Evolutionary conservation across 2,888 invertebrate species (phyloP).

Genomic region (Campopleginae sp.): DNA sequence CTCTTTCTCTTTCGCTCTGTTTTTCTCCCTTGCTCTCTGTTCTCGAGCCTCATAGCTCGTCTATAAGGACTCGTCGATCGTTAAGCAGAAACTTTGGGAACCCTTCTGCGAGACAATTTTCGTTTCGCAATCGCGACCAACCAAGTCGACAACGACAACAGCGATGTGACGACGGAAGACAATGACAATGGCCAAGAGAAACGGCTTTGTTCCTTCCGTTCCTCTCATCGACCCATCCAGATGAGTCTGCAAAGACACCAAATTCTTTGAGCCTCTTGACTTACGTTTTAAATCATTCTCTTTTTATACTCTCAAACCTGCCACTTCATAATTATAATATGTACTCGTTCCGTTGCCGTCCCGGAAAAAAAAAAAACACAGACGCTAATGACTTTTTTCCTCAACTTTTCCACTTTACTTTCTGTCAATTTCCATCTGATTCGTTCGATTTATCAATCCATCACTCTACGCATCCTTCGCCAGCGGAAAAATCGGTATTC

Average conservation of each 20-base stretch:
- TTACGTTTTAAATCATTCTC: neutral
- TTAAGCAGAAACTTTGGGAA: slow-evolving; percentile 74
- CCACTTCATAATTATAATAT: slow-evolving; percentile 1
- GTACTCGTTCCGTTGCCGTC: slow-evolving; percentile 7
- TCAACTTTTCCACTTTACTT: slow-evolving; percentile 23
- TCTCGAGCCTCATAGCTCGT: slow-evolving; percentile 51
- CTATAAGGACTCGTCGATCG: slow-evolving; percentile 72
- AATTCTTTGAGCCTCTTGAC: slow-evolving; percentile 32
- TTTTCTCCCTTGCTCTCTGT: neutral
- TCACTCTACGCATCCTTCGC: neutral
- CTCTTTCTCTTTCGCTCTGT: neutral
- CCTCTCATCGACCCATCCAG: slow-evolving; percentile 16
- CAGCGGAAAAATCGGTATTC: slow-evolving; percentile 18
- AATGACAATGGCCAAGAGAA: slow-evolving; percentile 69
- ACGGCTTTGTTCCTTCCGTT: slow-evolving; percentile 57
- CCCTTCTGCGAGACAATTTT: slow-evolving; percentile 40
- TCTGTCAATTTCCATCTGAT: neutral
- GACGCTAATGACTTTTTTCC: slow-evolving; percentile 40
- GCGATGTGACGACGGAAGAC: slow-evolving; percentile 28
- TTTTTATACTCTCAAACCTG: neutral
- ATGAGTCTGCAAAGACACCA: slow-evolving; percentile 9
- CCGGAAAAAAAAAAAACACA: neutral
- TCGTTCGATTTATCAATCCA: slow-evolving; percentile 17
- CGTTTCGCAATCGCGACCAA: slow-evolving; percentile 44
- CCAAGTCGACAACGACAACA: slow-evolving; percentile 28